Evolutionary conservation across 2,888 invertebrate genomes (phyloP).

Genomic region (Acrobeloides nanus): DNA sequence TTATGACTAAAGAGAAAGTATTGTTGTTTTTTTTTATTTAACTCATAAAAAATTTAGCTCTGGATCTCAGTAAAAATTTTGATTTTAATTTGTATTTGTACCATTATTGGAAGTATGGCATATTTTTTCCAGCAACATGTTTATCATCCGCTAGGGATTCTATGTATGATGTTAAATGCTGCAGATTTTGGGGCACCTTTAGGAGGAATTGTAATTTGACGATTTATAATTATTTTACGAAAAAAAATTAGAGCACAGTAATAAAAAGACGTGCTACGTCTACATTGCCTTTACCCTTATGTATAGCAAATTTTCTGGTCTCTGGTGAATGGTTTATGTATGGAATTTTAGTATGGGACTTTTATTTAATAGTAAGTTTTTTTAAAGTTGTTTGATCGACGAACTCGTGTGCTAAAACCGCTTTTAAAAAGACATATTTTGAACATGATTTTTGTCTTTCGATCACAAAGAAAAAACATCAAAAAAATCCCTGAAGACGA

Average conservation of each 20-base stretch:
- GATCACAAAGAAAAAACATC: too few species aligned
- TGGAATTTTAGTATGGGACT: conserved; percentile 71
- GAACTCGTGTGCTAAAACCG: too few species aligned
- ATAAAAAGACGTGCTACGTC: conserved; percentile 75
- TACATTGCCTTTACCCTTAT: conserved; percentile 78
- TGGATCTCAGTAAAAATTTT: conserved; percentile 48
- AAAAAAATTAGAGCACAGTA: too few species aligned
- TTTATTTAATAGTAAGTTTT: too few species aligned
- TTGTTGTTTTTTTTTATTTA: too few species aligned
- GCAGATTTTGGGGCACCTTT: conserved; percentile 76
- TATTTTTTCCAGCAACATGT: conserved; percentile 48
- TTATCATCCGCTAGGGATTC: conserved; percentile 61
- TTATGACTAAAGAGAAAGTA: conserved; percentile 52
- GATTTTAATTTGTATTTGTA: conserved; percentile 36
- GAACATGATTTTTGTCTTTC: too few species aligned
- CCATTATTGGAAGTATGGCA: conserved; percentile 27
- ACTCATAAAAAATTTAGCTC: too few species aligned
- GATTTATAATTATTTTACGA: not conserved
- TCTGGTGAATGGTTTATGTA: conserved; percentile 75
- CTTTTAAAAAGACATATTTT: too few species aligned
- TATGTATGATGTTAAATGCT: conserved; percentile 68
- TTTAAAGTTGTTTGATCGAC: too few species aligned
- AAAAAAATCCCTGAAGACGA: too few species aligned
- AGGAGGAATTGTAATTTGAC: conserved; percentile 63
- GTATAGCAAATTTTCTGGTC: conserved; percentile 77